These are phyloP conservation scores for Oconnorella tubifera DNA, from an alignment of 2,888 invertebrate species.

Conservation along the genomic window DNA sequence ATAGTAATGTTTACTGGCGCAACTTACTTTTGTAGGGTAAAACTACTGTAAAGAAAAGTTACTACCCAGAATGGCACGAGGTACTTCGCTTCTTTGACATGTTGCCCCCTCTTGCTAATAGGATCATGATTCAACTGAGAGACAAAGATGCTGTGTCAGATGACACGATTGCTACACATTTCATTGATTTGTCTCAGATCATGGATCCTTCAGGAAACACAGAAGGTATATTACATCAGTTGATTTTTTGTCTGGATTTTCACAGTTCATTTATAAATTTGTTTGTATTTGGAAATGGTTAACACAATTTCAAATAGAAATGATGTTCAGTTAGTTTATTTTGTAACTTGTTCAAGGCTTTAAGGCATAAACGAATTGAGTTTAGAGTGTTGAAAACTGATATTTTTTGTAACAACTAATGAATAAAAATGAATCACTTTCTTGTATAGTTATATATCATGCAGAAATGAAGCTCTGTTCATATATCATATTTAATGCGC, in stretches of 20 bases:
- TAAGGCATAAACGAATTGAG: too few relatives aligned
- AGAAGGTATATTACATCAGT: constrained; percentile 25
- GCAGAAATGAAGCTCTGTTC: too few relatives aligned
- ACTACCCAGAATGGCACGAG: constrained; percentile 38
- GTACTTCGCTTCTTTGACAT: constrained; percentile 36
- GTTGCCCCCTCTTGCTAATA: constrained; percentile 40
- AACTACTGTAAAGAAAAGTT: constrained; percentile 34
- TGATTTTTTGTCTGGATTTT: not conserved
- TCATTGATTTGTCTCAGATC: constrained; percentile 37
- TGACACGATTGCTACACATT: constrained; percentile 37
- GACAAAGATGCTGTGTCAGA: constrained; percentile 31
- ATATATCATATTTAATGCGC: too few relatives aligned
- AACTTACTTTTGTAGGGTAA: too few relatives aligned
- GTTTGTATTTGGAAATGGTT: not conserved
- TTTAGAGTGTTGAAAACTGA: too few relatives aligned
- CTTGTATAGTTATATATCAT: too few relatives aligned
- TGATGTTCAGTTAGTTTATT: too few relatives aligned
- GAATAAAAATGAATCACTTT: too few relatives aligned
- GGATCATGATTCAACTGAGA: constrained; percentile 37
- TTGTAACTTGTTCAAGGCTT: too few relatives aligned
- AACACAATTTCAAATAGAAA: too few relatives aligned
- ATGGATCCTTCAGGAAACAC: constrained; percentile 37
- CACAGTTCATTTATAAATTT: not conserved
- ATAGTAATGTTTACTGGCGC: too few relatives aligned
- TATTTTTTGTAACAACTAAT: too few relatives aligned